phyloP scores from a whole-genome alignment of 1,140 invertebrate genomes.

The Globodera rostochiensis region DNA sequence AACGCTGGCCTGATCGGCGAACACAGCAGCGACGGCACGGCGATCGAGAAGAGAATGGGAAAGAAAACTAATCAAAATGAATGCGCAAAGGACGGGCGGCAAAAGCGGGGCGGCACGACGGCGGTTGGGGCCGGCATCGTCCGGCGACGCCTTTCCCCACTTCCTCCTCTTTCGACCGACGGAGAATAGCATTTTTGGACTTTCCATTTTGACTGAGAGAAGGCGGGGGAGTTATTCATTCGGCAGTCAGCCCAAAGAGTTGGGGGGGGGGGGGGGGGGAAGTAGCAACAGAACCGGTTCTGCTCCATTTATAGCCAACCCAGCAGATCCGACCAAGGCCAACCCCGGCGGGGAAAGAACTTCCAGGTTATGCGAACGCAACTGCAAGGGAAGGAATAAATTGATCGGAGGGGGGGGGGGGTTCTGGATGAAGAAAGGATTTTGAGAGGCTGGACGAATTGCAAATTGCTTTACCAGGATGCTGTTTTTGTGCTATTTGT shows the following conservation, averaged over 20 bases:
- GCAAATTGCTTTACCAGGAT: too few species aligned
- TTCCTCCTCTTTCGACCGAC: not conserved
- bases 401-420: not conserved
- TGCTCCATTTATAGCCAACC: not conserved
- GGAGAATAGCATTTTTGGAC: not conserved
- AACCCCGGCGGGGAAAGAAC: not conserved
- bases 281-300: not conserved
- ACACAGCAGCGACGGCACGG: not conserved
- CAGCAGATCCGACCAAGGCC: too few species aligned
- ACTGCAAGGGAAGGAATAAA: not conserved
- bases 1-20: constrained; percentile 13
- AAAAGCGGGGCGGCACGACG: not conserved
- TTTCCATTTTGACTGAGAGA: not conserved
- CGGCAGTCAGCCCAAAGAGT: too few species aligned
- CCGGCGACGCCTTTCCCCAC: not conserved
- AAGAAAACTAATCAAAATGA: not conserved
- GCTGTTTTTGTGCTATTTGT: too few species aligned
- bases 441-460: too few species aligned
- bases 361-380: not conserved
- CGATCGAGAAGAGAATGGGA: not conserved
- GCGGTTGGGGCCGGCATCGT: not conserved
- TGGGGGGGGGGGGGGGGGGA: too few species aligned
- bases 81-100: too few species aligned
- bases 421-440: not conserved
- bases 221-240: too few species aligned